A percentile compares a stretch with the other conserved stretches of the same genome.
These are phyloP conservation scores for Porites lobata DNA, from an alignment of 92 coral and sea anemone genomes.

Conservation along the genomic window DNA sequence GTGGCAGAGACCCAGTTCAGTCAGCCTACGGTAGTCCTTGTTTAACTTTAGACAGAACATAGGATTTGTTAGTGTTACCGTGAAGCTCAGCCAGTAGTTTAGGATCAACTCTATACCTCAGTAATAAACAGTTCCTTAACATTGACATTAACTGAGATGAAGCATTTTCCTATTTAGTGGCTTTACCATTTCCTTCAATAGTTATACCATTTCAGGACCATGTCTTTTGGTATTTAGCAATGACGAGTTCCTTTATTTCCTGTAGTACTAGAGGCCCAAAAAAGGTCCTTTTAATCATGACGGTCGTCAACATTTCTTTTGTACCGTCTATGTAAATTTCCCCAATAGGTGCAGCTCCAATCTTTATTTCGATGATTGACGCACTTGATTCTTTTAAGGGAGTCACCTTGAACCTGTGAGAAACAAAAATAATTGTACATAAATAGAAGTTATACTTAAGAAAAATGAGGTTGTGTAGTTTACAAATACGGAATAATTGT, in stretches of 20 bases:
- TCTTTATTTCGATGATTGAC: no score
- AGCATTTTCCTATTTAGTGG: no score
- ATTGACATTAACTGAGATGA: no score
- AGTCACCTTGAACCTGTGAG: neutral
- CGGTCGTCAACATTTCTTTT: neutral
- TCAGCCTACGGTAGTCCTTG: constrained; percentile 4
- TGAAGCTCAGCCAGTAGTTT: neutral
- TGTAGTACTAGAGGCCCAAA: neutral
- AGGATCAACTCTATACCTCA: neutral
- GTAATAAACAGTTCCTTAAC: neutral
- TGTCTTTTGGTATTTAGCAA: neutral
- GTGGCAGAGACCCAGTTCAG: constrained; percentile 1
- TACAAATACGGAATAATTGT: no score
- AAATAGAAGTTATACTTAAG: neutral
- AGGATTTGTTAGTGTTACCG: neutral
- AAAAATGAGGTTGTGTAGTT: neutral
- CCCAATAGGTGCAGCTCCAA: neutral
- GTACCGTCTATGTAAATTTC: constrained; percentile 2
- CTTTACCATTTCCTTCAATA: no score
- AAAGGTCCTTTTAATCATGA: neutral
- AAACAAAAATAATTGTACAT: neutral
- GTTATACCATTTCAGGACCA: neutral
- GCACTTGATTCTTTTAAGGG: neutral
- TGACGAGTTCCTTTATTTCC: neutral
- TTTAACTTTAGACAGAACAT: neutral